These are phyloP conservation scores for Microcebus griseorufus DNA, from an alignment of 2,113 vertebrate species.

Conservation along the genomic window DNA sequence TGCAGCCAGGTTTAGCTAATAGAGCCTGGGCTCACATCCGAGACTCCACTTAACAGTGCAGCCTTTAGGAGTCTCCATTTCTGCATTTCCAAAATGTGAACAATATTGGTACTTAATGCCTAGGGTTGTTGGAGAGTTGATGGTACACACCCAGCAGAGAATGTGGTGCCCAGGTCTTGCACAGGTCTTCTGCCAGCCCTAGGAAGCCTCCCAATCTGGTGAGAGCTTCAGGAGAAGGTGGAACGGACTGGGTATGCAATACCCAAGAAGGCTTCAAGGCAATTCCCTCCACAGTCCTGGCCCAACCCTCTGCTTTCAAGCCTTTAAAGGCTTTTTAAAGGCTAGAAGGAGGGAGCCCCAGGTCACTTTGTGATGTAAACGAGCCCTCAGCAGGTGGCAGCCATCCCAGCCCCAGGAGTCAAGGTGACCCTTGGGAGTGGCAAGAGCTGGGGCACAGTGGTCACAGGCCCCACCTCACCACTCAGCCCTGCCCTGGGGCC, in stretches of 20 bases:
- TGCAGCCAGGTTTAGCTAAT: neutral
- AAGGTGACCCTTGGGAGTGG: neutral
- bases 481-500: neutral
- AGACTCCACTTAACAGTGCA: neutral
- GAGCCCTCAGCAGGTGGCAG: neutral
- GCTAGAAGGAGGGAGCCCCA: neutral
- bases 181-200: neutral
- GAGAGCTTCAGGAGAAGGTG: too few relatives aligned
- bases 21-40: neutral
- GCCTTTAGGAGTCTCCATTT: neutral
- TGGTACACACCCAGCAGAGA: neutral
- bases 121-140: neutral
- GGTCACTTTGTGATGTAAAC: neutral
- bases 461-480: neutral
- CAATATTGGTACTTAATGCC: rapidly evolving
- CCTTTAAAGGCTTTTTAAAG: neutral
- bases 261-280: neutral
- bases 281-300: neutral
- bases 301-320: neutral
- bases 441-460: neutral
- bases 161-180: neutral
- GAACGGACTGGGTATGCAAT: neutral
- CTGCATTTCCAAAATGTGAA: neutral
- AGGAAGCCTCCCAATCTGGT: neutral
- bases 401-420: neutral